Percentiles rank a stretch among this genome's conserved stretches.
Evolutionary conservation across 2,113 vertebrate genomes (phyloP).

Genomic region (Balaeniceps rex): DNA sequence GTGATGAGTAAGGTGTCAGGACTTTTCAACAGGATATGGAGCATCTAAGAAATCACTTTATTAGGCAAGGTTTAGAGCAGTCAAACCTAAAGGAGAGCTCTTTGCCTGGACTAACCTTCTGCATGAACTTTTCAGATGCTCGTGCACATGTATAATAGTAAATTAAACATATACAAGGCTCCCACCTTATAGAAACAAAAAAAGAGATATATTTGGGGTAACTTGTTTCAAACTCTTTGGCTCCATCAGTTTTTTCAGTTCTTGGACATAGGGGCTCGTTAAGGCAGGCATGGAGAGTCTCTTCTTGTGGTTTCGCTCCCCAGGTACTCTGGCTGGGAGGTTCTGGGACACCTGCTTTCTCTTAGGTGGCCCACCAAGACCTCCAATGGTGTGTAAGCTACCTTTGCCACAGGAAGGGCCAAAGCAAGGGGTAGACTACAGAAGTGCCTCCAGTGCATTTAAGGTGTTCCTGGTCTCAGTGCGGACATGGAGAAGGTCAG

Average conservation of each 20-base stretch:
- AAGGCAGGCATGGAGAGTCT: background rate
- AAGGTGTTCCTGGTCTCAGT: background rate
- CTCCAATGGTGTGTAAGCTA: background rate
- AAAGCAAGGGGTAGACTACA: background rate
- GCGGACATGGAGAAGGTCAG: background rate
- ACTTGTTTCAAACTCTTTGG: background rate
- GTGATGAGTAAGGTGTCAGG: background rate
- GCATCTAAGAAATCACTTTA: background rate
- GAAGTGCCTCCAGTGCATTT: background rate
- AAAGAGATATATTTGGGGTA: background rate
- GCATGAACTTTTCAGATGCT: background rate
- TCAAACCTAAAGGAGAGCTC: background rate
- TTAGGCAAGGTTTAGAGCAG: background rate
- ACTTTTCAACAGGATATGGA: background rate
- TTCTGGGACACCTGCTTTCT: background rate
- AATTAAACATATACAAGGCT: background rate
- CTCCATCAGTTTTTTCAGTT: background rate
- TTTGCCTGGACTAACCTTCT: background rate
- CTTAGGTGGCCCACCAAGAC: background rate
- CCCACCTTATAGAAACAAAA: background rate
- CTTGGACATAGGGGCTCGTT: accelerated
- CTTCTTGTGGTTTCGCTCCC: background rate
- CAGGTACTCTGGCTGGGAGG: background rate
- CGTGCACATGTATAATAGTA: accelerated
- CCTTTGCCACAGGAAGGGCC: background rate